Base-by-base conservation (phyloP, 35 echinoderm and acorn worm genomes). In the Ophiothrix spiculata region DNA sequence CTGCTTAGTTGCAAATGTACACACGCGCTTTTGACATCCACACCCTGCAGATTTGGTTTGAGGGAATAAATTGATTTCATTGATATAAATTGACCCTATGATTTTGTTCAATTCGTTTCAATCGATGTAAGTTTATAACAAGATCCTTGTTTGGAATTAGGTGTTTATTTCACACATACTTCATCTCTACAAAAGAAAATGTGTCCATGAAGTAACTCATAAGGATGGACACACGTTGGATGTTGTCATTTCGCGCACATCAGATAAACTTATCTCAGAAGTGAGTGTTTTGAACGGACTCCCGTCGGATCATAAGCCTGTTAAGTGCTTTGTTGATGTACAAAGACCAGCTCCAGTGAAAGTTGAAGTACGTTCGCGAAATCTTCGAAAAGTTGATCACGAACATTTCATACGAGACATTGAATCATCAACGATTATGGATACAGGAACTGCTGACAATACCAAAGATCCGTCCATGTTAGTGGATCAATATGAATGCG, bases 201-300 rank as follows among this genome's bases (percentile, higher is more conserved):
- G 88, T 81, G 40, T 92, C 32, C 19, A 56, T 84, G 76, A n/a
- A 23, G 21, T 79, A 31, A 87, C 85, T 29, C 85, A 92, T 64
- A 31, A 19, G 42, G 25, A 49, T 75, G 78, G 77, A 14, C 90
- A 81, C 80, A 80, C 80, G 4, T 77, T 87, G 32, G 84, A 92
- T 76, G 34, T 81, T 29, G 49, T 90, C 39, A 83, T 82, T 36
- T 84, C 87, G 41, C 75, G 82, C 21, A 29, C 36, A 36, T 78
- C 75, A 12, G 88, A 90, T 69, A 28, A 69, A 28, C 88, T 82
- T n/a, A 64, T 80, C 83, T 2, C 17, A n/a, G 56, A 74, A 81
- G 86, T 86, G 78, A 41, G 49, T 36, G 63, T 75, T 76, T 77
- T 87, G 37, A 37, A 32, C 31, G 77, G 79, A 31, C 73, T 87